Evolutionary conservation across 2,888 invertebrate species (phyloP).

Genomic region (Euspilapteryx auroguttella): DNA sequence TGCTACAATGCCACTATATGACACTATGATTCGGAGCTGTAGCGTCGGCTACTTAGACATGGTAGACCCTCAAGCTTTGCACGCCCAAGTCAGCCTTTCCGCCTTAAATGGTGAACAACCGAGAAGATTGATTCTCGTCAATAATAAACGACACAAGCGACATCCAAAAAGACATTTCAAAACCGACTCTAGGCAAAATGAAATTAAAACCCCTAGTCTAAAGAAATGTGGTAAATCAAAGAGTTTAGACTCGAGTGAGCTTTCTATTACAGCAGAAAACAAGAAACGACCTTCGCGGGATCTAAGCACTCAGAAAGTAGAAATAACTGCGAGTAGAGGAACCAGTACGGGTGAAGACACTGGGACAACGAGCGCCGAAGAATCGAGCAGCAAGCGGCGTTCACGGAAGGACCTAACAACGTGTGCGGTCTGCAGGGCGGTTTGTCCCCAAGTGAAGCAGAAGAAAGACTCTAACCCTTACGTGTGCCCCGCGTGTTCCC

Average conservation of each 20-base stretch:
- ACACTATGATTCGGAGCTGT: constrained; percentile 81
- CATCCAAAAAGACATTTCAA: constrained; percentile 32
- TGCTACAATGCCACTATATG: constrained; percentile 40
- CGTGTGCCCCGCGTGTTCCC: constrained; percentile 13
- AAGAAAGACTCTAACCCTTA: constrained; percentile 14
- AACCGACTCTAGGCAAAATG: constrained; percentile 17
- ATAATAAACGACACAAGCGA: constrained; percentile 60
- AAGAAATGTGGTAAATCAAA: constrained; percentile 78
- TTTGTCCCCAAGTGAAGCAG: constrained; percentile 17
- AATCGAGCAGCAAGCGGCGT: constrained; percentile 10
- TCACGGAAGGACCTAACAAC: constrained; percentile 19
- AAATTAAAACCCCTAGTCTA: constrained; percentile 48
- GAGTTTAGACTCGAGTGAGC: constrained; percentile 83
- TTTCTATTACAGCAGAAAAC: constrained; percentile 63
- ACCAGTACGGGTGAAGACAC: constrained; percentile 24
- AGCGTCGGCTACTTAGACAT: constrained; percentile 87
- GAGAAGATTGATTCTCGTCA: constrained; percentile 75
- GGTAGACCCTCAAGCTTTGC: constrained; percentile 74
- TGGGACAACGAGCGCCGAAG: constrained; percentile 14
- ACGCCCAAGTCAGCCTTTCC: constrained; percentile 71
- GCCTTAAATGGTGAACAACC: constrained; percentile 76
- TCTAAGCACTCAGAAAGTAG: constrained; percentile 11
- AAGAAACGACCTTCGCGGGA: constrained; percentile 27
- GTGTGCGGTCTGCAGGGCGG: constrained; percentile 25
- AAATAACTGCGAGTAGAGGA: constrained; percentile 17